Base-by-base conservation (phyloP, 2,797 vertebrate species). In the Podargus strigoides region DNA sequence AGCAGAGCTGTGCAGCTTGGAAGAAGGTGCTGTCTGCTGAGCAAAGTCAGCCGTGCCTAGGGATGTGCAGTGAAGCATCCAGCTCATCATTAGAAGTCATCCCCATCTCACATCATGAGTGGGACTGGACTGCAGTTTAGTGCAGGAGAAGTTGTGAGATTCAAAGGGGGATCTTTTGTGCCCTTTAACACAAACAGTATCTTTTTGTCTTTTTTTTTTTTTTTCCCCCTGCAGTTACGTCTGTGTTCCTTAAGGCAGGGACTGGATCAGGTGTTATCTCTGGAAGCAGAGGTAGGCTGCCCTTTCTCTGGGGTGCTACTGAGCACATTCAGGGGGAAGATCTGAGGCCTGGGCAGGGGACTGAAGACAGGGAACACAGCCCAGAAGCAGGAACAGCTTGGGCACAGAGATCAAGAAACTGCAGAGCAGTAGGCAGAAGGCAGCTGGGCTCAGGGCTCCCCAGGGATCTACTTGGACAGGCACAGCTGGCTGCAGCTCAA, bases 401-500 rank as follows among this genome's bases (percentile, higher is more conserved):
- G 76, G 17, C 76, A 39, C 46, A 44, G 86, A 69, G 77, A 28
- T 42, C 27, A 74, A 84, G 64, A 22, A 53, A 11, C 77, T 69
- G 92, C 84, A 75, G 92, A 78, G 70, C 24, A 3, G 6, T 12
- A 62, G 53, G 85, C 79, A 93, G 83, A 59, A 34, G 34, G 56
- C 85, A 83, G 87, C 73, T 36, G 24, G 60, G 37, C 56, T 56
- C 5, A 8, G 50, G 62, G 62, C 80, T 95, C 88, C 95, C 95
- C 80, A 41, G 90, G 89, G 92, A 69, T 53, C 22, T 77, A 10
- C 63, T 76, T 79, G 87, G 82, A 77, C 69, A 90, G 77, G 86
- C 92, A 76, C 53, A 69, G 70, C 80, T 96, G 90, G 92, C 92
- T 81, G 93, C 80, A 72, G 92, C 93, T 84, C 95, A 84, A 9